Conservation (phyloP, 2,888 invertebrate genomes). For the Chorisops tibialis region DNA sequence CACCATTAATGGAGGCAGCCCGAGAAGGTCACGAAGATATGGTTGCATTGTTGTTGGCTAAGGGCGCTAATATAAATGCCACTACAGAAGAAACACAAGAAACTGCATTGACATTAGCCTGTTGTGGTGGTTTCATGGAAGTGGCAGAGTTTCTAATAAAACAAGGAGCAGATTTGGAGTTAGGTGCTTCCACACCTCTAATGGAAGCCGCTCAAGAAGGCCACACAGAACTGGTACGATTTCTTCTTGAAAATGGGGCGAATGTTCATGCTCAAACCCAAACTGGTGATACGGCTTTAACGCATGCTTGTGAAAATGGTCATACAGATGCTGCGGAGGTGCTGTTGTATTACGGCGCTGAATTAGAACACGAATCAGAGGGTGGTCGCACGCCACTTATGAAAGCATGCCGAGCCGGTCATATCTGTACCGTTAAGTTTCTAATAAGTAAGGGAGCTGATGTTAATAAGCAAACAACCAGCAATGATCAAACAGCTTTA, state of each 20-base stretch:
- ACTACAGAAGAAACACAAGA: conserved; percentile 99
- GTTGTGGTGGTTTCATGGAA: conserved; percentile 93
- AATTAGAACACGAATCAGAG: conserved; percentile 93
- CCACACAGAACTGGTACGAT: conserved; percentile 85
- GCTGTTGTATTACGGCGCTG: conserved; percentile 84
- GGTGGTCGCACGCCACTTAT: conserved; percentile 96
- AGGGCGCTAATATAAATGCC: conserved; percentile 95
- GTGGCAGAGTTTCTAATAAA: conserved; percentile 93
- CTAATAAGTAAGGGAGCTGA: conserved; percentile 84
- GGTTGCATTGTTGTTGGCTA: conserved; percentile 88
- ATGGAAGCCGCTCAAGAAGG: conserved; percentile 99
- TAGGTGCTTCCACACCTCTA: conserved; percentile 93
- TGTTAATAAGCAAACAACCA: conserved; percentile 84
- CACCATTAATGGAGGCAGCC: conserved; percentile 98
- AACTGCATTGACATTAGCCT: conserved; percentile 89
- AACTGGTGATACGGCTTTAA: conserved; percentile 92
- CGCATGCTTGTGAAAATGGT: conserved; percentile 98
- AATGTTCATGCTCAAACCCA: conserved; percentile 93
- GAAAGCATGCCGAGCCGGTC: conserved; percentile 97
- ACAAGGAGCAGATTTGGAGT: conserved; percentile 90
- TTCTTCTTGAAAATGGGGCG: conserved; percentile 78
- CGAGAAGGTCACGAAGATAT: conserved; percentile 98
- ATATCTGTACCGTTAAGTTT: conserved; percentile 93
- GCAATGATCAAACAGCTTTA: conserved; percentile 95
- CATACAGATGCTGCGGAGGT: conserved; percentile 96